Evolutionary conservation across 2,797 vertebrate species (phyloP).

Genomic region (Enteromius viviparus): DNA sequence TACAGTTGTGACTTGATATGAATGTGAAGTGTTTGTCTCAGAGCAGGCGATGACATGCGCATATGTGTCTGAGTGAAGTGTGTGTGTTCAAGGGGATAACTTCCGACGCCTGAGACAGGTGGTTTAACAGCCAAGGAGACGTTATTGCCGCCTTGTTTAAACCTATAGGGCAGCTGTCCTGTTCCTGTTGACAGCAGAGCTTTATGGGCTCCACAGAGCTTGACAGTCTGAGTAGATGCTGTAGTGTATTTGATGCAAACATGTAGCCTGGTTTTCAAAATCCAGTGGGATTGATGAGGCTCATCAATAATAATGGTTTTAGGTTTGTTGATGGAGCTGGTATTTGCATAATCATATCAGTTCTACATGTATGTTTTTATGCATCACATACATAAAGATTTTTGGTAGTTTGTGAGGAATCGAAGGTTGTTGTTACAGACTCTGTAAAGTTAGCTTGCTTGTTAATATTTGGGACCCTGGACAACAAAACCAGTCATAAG

Average conservation of each 20-base stretch:
- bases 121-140: conserved; percentile 48
- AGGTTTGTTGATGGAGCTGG: neutral
- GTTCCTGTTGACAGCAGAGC: conserved; percentile 19
- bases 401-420: neutral
- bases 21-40: conserved; percentile 28
- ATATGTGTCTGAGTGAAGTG: conserved; percentile 33
- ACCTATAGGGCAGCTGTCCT: conserved; percentile 49
- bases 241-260: neutral
- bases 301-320: neutral
- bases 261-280: neutral
- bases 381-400: neutral
- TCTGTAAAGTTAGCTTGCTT: neutral
- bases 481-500: too few species aligned
- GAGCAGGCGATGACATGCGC: conserved; percentile 25
- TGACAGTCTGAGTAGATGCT: neutral
- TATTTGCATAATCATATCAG: neutral
- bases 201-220: conserved; percentile 18
- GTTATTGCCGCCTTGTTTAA: conserved; percentile 33
- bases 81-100: conserved; percentile 17
- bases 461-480: too few species aligned
- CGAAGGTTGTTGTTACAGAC: neutral
- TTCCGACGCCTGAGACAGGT: conserved; percentile 56
- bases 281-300: neutral
- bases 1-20: conserved; percentile 11
- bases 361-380: neutral